These are phyloP conservation scores for Gryon sp. DNA, from an alignment of 1,140 invertebrate species.

Conservation along the genomic window DNA sequence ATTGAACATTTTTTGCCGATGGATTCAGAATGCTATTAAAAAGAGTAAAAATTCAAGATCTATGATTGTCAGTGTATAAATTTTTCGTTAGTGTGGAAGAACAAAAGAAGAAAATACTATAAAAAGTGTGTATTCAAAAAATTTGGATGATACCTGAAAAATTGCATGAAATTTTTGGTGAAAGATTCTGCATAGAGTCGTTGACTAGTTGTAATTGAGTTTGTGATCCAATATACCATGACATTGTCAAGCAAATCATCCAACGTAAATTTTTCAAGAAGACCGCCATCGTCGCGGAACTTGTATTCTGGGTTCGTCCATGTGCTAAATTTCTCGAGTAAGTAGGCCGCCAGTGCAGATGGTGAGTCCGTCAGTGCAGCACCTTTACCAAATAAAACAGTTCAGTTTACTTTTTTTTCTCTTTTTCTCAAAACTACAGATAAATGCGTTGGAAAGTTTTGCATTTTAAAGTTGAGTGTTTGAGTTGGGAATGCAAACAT, in stretches of 20 bases:
- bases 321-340: conserved; percentile 92
- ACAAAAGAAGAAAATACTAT: no score
- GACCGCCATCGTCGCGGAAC: conserved; percentile 84
- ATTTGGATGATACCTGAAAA: conserved; percentile 77
- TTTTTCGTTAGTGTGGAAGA: no score
- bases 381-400: conserved; percentile 75
- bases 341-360: conserved; percentile 88
- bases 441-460: conserved; percentile 13
- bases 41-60: no score
- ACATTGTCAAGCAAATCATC: conserved; percentile 92
- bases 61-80: no score
- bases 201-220: conserved; percentile 87
- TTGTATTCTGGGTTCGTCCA: conserved; percentile 84
- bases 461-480: neutral
- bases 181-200: conserved; percentile 87
- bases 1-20: no score
- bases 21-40: no score
- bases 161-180: conserved; percentile 67
- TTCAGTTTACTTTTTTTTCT: neutral
- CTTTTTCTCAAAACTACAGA: conserved; percentile 2
- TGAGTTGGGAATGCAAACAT: neutral
- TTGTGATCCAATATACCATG: conserved; percentile 92
- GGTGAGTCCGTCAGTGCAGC: conserved; percentile 84
- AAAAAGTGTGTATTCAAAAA: no score
- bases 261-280: conserved; percentile 83